Conservation (phyloP, 2,888 invertebrate genomes). For the Chrysotoxum bicinctum region DNA sequence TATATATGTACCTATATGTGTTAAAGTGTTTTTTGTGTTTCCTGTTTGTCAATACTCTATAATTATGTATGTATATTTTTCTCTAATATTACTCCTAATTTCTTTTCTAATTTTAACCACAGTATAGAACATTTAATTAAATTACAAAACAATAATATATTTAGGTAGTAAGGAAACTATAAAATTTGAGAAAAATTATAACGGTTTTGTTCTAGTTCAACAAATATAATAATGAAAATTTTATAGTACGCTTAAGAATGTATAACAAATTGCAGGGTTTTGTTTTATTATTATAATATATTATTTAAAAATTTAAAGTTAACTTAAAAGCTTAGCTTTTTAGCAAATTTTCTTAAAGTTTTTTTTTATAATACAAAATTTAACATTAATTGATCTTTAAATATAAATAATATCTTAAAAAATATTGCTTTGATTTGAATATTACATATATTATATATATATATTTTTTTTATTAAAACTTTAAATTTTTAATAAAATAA, state of each 20-base stretch:
- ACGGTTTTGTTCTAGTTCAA: slow-evolving; percentile 43
- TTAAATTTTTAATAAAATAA: slow-evolving; percentile 47
- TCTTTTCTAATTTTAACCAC: slow-evolving; percentile 36
- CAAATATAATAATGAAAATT: slow-evolving; percentile 49
- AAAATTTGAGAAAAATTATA: slow-evolving; percentile 38
- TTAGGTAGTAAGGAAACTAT: slow-evolving; percentile 36
- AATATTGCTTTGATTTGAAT: slow-evolving; percentile 70
- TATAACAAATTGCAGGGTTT: slow-evolving; percentile 64
- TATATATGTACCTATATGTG: background rate
- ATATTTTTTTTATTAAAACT: slow-evolving; percentile 46
- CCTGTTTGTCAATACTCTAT: slow-evolving; percentile 26
- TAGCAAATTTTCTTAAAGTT: slow-evolving; percentile 48
- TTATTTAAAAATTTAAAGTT: slow-evolving; percentile 19
- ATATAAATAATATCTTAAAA: slow-evolving; percentile 68
- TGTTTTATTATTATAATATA: slow-evolving; percentile 26
- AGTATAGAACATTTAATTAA: slow-evolving; percentile 29
- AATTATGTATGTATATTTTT: slow-evolving; percentile 59
- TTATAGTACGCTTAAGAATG: slow-evolving; percentile 56
- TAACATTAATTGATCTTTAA: slow-evolving; percentile 59
- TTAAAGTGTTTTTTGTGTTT: slow-evolving; percentile 26
- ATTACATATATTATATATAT: slow-evolving; percentile 28
- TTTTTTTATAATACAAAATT: slow-evolving; percentile 45
- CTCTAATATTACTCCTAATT: slow-evolving; percentile 47
- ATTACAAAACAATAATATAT: background rate
- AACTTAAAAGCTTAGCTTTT: slow-evolving; percentile 67